Evolutionary conservation across 2,797 vertebrate species (phyloP).

Genomic region (Amniataba percoides): DNA sequence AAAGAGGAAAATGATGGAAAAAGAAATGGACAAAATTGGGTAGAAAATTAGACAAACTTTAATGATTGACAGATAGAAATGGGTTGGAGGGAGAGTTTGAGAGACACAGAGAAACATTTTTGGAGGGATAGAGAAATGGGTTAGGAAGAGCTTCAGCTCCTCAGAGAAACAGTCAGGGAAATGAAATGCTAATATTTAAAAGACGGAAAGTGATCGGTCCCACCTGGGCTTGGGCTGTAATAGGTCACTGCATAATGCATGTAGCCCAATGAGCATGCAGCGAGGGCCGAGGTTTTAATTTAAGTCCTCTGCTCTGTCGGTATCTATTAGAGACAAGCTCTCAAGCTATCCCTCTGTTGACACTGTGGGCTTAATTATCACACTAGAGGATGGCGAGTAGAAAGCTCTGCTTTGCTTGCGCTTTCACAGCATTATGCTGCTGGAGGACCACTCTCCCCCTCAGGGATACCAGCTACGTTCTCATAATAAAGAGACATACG

Average conservation of each 20-base stretch:
- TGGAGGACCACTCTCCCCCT: conserved; percentile 16
- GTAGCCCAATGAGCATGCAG: conserved; percentile 75
- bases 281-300: conserved; percentile 83
- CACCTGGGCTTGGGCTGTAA: conserved; percentile 69
- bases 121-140: conserved; percentile 21
- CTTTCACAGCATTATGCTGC: conserved; percentile 41
- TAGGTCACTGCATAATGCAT: conserved; percentile 75
- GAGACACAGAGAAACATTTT: conserved; percentile 10
- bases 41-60: conserved; percentile 28
- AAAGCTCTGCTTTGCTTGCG: conserved; percentile 53
- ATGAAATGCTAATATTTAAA: conserved; percentile 74
- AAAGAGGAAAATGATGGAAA: conserved; percentile 2
- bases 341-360: conserved; percentile 49
- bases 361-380: conserved; percentile 63
- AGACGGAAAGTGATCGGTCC: conserved; percentile 61
- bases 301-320: conserved; percentile 80
- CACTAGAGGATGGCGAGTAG: conserved; percentile 40
- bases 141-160: conserved; percentile 34
- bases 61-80: conserved; percentile 39
- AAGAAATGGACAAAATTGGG: conserved; percentile 7
- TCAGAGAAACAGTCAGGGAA: conserved; percentile 48
- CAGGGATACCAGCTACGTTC: conserved; percentile 12
- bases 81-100: conserved; percentile 11
- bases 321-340: conserved; percentile 78
- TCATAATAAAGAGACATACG: conserved; percentile 26